Conservation (phyloP, 2,888 invertebrate genomes). For the Drosophila prostipennis region DNA sequence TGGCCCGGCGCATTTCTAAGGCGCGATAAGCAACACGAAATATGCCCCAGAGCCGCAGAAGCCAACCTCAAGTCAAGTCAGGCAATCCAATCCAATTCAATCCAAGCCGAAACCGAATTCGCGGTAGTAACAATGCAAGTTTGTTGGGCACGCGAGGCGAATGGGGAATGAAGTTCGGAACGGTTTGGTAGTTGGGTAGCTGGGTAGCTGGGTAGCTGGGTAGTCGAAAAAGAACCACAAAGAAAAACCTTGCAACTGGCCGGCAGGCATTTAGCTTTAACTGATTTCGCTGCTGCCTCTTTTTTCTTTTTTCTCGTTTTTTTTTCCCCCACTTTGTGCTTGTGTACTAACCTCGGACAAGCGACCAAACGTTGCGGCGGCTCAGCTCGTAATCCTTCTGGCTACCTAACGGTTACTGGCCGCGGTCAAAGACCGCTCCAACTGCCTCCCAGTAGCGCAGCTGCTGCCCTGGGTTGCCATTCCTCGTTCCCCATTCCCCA, state of each 20-base stretch:
- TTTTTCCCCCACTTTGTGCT: constrained; percentile 2
- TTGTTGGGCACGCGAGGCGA: constrained; percentile 59
- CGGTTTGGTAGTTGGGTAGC: no score
- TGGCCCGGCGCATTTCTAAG: constrained; percentile 49
- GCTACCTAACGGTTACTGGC: constrained; percentile 59
- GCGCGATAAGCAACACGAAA: constrained; percentile 69
- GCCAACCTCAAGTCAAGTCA: constrained; percentile 18
- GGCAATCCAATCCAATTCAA: constrained; percentile 24
- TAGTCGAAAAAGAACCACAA: constrained; percentile 16
- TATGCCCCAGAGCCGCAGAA: constrained; percentile 41
- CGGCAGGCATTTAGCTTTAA: constrained; percentile 65
- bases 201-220: no score
- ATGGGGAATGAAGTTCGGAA: constrained; percentile 44
- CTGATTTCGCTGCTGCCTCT: constrained; percentile 53
- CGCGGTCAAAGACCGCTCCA: constrained; percentile 64
- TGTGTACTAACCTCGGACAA: constrained; percentile 65
- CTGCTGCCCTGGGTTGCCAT: constrained; percentile 13
- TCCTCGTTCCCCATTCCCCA: no score
- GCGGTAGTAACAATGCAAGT: constrained; percentile 34
- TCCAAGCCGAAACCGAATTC: constrained; percentile 14
- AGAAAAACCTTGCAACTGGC: constrained; percentile 52
- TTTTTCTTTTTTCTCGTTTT: constrained; percentile 2
- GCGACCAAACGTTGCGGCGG: constrained; percentile 51
- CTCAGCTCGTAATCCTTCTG: constrained; percentile 45
- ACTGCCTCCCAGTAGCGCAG: constrained; percentile 41